phyloP scores from a whole-genome alignment of 2,113 vertebrate species.

The Chunga burmeisteri region DNA sequence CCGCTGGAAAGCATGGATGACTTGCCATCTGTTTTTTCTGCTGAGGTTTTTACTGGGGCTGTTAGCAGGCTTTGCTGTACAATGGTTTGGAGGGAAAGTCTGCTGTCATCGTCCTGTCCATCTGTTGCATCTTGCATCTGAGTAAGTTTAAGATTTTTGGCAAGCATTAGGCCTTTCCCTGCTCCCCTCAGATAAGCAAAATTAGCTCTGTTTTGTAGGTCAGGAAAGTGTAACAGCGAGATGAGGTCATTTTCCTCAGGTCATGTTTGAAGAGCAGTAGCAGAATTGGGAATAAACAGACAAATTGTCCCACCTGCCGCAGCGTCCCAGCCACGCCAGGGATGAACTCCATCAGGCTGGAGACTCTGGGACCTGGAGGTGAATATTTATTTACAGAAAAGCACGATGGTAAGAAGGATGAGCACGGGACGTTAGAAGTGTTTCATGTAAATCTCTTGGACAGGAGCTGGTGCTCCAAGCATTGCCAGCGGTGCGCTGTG shows the following conservation, averaged over 20 bases:
- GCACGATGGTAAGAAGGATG: fast-evolving
- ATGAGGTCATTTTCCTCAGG: neutral
- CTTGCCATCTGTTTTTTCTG: neutral
- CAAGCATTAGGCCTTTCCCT: neutral
- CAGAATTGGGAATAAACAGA: neutral
- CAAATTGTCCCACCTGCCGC: neutral
- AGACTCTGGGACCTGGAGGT: neutral
- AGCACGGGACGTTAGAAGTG: fast-evolving
- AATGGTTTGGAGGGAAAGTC: neutral
- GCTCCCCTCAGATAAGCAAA: neutral
- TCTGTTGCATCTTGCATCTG: neutral
- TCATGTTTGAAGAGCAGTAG: neutral
- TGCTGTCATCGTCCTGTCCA: neutral
- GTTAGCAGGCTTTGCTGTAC: neutral
- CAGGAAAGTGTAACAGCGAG: neutral
- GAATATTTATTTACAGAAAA: neutral
- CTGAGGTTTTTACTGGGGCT: neutral
- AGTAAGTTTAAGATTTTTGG: neutral
- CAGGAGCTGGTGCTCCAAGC: neutral
- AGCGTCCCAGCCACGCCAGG: neutral
- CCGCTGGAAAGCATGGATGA: neutral
- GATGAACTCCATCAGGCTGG: neutral
- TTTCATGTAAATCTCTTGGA: neutral
- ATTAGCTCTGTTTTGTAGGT: neutral
- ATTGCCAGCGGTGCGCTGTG: fast-evolving